Percentiles rank a stretch among this genome's conserved stretches.
Evolutionary conservation across 1,140 invertebrate species (phyloP).

Genomic region (Lithobius niger): DNA sequence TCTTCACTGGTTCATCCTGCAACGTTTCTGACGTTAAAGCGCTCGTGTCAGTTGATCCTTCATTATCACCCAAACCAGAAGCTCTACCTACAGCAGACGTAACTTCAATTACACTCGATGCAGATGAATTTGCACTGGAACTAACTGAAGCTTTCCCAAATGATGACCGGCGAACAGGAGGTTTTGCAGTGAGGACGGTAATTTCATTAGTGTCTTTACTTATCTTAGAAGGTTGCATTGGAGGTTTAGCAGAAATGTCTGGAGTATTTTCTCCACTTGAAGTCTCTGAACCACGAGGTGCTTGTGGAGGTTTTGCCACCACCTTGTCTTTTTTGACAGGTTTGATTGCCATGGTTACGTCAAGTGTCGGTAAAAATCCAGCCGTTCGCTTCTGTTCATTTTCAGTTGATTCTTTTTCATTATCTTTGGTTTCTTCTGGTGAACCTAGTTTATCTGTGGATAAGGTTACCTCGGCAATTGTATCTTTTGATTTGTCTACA

Average conservation of each 20-base stretch:
- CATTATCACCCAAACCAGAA: neutral
- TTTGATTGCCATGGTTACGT: constrained; percentile 1
- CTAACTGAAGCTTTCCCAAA: neutral
- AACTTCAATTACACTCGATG: neutral
- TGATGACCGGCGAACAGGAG: neutral
- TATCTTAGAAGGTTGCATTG: neutral
- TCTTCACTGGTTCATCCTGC: neutral
- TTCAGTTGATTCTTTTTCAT: neutral
- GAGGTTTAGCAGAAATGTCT: neutral
- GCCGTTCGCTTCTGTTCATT: neutral
- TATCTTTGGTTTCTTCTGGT: no score
- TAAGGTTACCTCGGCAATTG: no score
- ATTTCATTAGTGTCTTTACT: neutral
- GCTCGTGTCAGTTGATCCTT: neutral
- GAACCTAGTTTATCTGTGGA: no score
- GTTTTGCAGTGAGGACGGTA: neutral
- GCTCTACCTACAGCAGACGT: neutral
- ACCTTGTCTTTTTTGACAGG: neutral
- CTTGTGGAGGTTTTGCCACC: neutral
- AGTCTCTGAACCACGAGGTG: neutral
- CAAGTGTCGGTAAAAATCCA: constrained; percentile 4
- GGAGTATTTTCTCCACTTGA: constrained; percentile 5
- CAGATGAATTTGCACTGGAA: neutral
- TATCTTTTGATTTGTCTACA: no score
- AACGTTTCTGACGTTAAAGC: neutral